Base-by-base conservation (phyloP, 2,797 vertebrate species). In the Onychomys arenicola region DNA sequence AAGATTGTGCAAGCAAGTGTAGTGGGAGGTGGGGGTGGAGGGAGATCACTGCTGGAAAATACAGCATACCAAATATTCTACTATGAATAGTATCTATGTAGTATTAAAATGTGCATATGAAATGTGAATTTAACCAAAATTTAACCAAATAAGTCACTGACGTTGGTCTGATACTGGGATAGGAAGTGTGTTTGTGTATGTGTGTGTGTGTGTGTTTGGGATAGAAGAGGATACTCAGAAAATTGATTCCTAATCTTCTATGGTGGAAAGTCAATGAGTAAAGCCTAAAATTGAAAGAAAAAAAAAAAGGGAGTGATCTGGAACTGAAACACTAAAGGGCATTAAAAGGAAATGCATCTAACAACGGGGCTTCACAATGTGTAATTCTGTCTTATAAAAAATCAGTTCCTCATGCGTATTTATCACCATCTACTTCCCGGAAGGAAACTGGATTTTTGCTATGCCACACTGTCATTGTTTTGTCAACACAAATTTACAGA, bases 271-370 rank as follows among this genome's bases (percentile, higher is more conserved):
- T 49, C 82, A 59, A 12, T 6, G 80, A 78, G 29, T 73, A 69
- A 94, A 92, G 14, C 29, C 71, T 89, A 77, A 94, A 89, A 83
- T 14, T 73, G 43, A 76, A 86, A 80, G 57, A 17, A 40, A 52
- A 37, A 81, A 82, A 73, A 80, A 73, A 76, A 32, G 55, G 19
- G 23, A 85, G 9, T 29, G 65, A 76, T 13, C 55, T 75, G n/a
- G 85, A 80, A 87, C 77, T 78, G 21, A 92, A 94, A 94, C 73
- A 27, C 29, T 52, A 78, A 76, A 90, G 69, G 75, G n/a, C 21
- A 19, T 96, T 73, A 88, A 90, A 94, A 29, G 75, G 71, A 94
- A 46, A 10, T 11, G 57, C 11, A 29, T 67, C 80, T 59, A 89
- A 69, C 25, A 14, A 55, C 2, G 25, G 46, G 16, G 9, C 49